Evolutionary conservation across 2,888 invertebrate genomes (phyloP), one percentile per base, ranked within the genome.

Genomic region (Metellina segmentata): DNA sequence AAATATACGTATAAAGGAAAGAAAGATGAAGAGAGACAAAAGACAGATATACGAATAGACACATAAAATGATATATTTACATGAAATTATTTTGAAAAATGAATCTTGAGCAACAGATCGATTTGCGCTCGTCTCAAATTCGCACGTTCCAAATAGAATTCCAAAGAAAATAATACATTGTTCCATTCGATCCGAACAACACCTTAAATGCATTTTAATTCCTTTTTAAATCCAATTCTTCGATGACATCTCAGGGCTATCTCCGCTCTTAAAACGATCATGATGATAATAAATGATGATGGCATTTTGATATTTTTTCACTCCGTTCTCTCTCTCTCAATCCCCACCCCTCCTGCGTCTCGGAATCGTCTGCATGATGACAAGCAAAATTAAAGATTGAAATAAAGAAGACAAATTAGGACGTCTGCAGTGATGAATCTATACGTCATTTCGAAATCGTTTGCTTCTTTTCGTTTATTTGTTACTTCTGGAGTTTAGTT

Each of bases 371-470:
- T 61, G 88, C n/a, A 71, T 74, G 81, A 81, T 90, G 90, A 90
- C 81, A 85, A 85, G 85, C 85, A 75, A 90, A 90, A 90, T 90
- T 90, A 90, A 90, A 90, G 90, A 90, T 90, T 90, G 90, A 86
- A 90, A 90, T 90, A 90, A 90, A 90, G 90, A 90, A 90, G 90
- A 90, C 90, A 90, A 90, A 90, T 90, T 90, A 90, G 90, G 75
- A 85, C 79, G 90, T 86, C 90, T 81, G 19, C 70, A 72, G 85
- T 90, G 90, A 90, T 90, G 90, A 85, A 90, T 90, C 85, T 90
- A 81, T 90, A 81, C 90, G 85, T 81, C 79, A 75, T 81, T 90
- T 85, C 69, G 75, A 90, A 90, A 90, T 20, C 85, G 69, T 85
- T 90, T 20, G 48, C 11, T 85, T 53, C 19, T 86, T 86, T 79